Percentiles rank a stretch among this genome's conserved stretches.
Conservation (phyloP, 2,888 invertebrate species). For the Hanleya hanleyi region DNA sequence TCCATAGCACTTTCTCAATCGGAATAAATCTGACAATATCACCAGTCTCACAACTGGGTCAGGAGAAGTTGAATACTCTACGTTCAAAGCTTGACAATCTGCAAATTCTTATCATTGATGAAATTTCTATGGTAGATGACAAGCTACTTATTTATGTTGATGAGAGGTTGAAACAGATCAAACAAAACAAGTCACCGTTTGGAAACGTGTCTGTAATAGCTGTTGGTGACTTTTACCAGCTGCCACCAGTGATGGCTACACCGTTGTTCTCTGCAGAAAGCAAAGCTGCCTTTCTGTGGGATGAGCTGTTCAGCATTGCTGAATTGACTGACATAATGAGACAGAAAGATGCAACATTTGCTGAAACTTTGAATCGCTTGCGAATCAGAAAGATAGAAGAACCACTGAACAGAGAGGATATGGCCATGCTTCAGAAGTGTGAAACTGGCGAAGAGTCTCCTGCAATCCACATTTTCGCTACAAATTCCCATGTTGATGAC, state of each 20-base stretch:
- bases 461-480: constrained; percentile 26
- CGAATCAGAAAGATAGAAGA: constrained; percentile 19
- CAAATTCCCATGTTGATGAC: constrained; percentile 24
- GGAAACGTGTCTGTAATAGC: constrained; percentile 20
- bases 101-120: constrained; percentile 26
- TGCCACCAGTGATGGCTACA: constrained; percentile 1
- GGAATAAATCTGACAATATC: constrained; percentile 6
- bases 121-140: constrained; percentile 24
- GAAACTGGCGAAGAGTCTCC: constrained; percentile 17
- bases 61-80: constrained; percentile 11
- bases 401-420: not conserved
- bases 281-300: not conserved
- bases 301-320: not conserved
- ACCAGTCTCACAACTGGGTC: constrained; percentile 17
- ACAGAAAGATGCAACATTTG: constrained; percentile 3
- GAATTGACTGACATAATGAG: constrained; percentile 9
- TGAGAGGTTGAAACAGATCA: constrained; percentile 26
- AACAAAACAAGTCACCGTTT: constrained; percentile 20
- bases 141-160: constrained; percentile 16
- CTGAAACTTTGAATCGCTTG: constrained; percentile 20
- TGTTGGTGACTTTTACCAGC: constrained; percentile 29
- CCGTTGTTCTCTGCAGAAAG: not conserved
- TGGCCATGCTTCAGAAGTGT: constrained; percentile 10
- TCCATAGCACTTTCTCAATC: constrained; percentile 17
- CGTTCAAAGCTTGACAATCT: constrained; percentile 12